phyloP scores from a whole-genome alignment of 2,797 vertebrate genomes.

The Manis crassicaudata region DNA sequence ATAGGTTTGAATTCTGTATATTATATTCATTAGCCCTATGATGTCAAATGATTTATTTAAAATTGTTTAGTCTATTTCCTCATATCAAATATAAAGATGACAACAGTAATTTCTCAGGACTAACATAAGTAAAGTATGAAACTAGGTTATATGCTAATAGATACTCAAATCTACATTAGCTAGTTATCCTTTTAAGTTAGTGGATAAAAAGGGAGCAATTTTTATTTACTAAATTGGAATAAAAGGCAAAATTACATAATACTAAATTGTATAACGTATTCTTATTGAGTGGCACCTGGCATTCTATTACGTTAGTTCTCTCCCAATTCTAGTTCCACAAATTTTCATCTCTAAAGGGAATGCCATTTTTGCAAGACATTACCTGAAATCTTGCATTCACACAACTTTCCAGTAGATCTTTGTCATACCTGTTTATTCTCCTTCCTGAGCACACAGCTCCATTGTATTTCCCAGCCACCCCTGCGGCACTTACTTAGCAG shows the following conservation, averaged over 20 bases:
- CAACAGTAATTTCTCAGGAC: not conserved
- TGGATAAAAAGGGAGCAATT: not conserved
- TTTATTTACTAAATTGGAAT: slow-evolving; percentile 26
- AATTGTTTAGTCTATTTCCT: not conserved
- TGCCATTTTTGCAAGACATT: slow-evolving; percentile 1
- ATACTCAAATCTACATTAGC: not conserved
- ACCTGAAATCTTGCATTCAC: not conserved
- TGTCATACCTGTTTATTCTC: not conserved
- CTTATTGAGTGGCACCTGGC: not conserved
- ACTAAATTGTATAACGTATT: not conserved
- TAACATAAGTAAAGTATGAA: slow-evolving; percentile 45
- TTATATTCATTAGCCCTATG: not conserved
- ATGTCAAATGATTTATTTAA: not conserved
- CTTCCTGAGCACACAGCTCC: not conserved
- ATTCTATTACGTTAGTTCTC: slow-evolving; percentile 23
- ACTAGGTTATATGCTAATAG: not conserved
- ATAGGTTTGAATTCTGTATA: not conserved
- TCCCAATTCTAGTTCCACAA: not conserved
- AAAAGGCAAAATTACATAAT: not conserved
- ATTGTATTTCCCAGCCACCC: not conserved
- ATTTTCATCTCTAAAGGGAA: slow-evolving; percentile 29
- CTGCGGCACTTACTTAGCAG: not conserved
- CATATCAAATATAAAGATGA: not conserved
- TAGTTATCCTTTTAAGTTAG: slow-evolving; percentile 4
- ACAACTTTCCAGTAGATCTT: not conserved